Conservation (phyloP, 1,140 invertebrate genomes). For the Calliphora vicina region DNA sequence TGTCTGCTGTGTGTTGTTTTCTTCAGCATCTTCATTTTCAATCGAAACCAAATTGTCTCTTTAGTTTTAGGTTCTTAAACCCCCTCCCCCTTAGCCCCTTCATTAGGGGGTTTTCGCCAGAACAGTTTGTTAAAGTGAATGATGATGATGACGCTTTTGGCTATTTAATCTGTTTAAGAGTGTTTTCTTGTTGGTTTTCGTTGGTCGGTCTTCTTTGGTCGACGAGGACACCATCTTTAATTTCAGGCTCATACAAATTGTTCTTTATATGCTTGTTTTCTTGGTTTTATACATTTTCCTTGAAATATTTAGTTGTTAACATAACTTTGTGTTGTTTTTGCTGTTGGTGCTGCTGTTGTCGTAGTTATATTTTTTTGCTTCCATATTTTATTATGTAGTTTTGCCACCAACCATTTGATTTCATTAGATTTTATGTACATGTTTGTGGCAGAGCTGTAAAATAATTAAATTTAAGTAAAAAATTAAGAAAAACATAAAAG, state of each 20-base stretch:
- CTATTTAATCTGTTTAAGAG: background rate
- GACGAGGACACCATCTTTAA: background rate
- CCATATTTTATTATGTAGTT: background rate
- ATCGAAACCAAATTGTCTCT: background rate
- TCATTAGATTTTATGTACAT: background rate
- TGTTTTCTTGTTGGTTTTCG: background rate
- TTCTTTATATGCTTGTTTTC: background rate
- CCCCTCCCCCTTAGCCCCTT: too few species aligned
- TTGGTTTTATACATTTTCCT: background rate
- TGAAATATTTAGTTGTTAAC: background rate
- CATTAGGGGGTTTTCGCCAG: too few species aligned
- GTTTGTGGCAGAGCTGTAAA: background rate
- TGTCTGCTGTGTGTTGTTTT: background rate
- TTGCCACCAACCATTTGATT: background rate
- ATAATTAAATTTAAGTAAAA: too few species aligned
- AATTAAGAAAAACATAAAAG: too few species aligned
- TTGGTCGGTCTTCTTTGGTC: background rate
- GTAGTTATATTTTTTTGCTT: background rate
- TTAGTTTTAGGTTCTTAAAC: too few species aligned
- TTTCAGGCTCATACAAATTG: background rate
- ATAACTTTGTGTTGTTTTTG: background rate
- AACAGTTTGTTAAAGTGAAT: background rate
- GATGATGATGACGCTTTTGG: background rate
- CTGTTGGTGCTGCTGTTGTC: too few species aligned
- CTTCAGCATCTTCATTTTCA: background rate